Evolutionary conservation across 1,140 invertebrate species (phyloP).

Genomic region (Drosophila kikkawai): DNA sequence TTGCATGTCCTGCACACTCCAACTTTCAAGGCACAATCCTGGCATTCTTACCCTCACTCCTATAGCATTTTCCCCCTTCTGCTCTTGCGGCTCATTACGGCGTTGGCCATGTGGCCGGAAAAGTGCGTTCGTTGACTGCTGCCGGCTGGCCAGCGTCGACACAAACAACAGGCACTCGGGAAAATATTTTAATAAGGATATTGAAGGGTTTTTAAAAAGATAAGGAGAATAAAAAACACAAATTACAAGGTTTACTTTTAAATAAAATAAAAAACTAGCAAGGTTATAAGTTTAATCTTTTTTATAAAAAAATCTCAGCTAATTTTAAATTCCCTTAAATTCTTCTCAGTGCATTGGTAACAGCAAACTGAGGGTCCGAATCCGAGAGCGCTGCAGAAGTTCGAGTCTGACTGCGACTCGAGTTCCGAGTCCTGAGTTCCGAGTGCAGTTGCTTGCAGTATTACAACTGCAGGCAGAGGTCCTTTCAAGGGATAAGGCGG

Average conservation of each 20-base stretch:
- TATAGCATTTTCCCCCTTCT: background rate
- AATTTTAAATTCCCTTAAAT: background rate
- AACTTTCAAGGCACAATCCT: conserved; percentile 72
- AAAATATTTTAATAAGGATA: conserved; percentile 1
- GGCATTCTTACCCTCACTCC: conserved; percentile 21
- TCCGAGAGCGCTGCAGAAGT: conserved; percentile 47
- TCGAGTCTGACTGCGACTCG: conserved; percentile 22
- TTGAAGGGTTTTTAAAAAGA: too few relatives aligned
- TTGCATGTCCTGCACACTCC: conserved; percentile 79
- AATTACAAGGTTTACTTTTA: background rate
- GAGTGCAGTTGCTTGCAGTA: conserved; percentile 70
- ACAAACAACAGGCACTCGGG: conserved; percentile 34
- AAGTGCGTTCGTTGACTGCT: conserved; percentile 82
- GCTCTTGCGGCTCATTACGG: conserved; percentile 71
- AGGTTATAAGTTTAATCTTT: too few relatives aligned
- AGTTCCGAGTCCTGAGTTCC: conserved; percentile 26
- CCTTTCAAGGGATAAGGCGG: conserved; percentile 9
- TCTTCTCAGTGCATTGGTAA: background rate
- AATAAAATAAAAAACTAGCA: background rate
- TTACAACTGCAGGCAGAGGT: conserved; percentile 67
- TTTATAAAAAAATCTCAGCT: background rate
- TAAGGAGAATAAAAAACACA: background rate
- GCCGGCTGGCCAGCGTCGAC: conserved; percentile 64
- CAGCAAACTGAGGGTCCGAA: conserved; percentile 31
- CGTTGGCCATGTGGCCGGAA: conserved; percentile 73